Evolutionary conservation across 2,888 invertebrate species (phyloP), one percentile per base, ranked within the genome.

Genomic region (Ethmia dodecea): DNA sequence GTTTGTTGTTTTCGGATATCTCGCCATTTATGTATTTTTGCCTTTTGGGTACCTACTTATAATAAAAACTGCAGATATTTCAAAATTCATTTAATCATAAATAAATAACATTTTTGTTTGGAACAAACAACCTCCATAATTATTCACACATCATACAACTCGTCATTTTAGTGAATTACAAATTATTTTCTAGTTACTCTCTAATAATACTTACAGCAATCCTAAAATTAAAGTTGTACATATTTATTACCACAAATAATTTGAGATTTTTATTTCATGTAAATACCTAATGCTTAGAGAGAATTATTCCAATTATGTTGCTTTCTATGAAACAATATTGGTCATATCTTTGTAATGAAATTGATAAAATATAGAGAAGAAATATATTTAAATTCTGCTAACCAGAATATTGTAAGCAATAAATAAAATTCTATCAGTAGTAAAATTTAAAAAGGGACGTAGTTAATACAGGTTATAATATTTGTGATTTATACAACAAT

Each of bases 151-250:
- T 65, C 81, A 83, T 74, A 66, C 79, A 74, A 65, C 73, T 73
- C 76, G 48, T 75, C 79, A 75, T 18, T n/a, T 18, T 77, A 76
- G 74, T 78, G 77, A 76, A 84, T 77, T 83, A 83, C 70, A 75
- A 63, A 76, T 76, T 77, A 78, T 79, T 77, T 56, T 68, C 86
- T 84, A 86, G 74, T 83, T 83, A 81, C 60, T 58, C 66, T 78
- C 86, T 86, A 86, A 77, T 86, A 86, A 86, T 86, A 86, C 86
- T 86, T 84, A 84, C 79, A 84, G 76, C 78, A 75, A 86, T 74
- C 83, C 80, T 86, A 84, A 11, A 54, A 68, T 55, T 73, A 81
- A 69, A 57, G 71, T 84, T 86, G 86, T 86, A 84, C 86, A 83
- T 76, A 77, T 65, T 75, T 74, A 74, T 79, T 79, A 84, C 77